Percentiles rank a stretch among this genome's conserved stretches.
Evolutionary conservation across 2,797 vertebrate genomes (phyloP).

Genomic region (Eurystomus glaucurus): DNA sequence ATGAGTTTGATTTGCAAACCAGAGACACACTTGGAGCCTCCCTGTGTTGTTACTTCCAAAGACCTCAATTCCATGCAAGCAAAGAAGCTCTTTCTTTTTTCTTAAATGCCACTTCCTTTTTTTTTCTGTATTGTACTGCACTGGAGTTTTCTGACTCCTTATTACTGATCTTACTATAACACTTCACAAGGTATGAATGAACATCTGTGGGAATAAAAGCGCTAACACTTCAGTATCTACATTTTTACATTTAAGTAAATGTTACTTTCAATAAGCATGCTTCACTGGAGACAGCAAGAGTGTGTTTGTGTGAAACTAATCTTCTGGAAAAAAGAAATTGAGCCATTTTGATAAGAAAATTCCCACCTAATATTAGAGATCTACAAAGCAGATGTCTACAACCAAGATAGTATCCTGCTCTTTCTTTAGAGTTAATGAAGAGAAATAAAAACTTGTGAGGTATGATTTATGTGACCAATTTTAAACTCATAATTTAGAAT

Average conservation of each 20-base stretch:
- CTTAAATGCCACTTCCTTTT: not conserved
- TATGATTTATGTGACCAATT: not conserved
- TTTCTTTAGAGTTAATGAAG: not conserved
- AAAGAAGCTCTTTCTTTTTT: not conserved
- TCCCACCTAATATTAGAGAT: not conserved
- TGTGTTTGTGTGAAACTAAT: not conserved
- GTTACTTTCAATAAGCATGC: not conserved
- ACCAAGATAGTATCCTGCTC: not conserved
- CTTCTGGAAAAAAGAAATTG: slow-evolving; percentile 12
- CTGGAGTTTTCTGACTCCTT: not conserved
- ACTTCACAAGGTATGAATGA: not conserved
- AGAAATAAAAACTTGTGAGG: not conserved
- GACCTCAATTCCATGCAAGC: not conserved
- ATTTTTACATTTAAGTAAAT: slow-evolving; percentile 14
- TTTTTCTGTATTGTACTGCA: not conserved
- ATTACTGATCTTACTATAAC: not conserved
- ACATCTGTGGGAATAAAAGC: not conserved
- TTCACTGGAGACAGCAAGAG: not conserved
- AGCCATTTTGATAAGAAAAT: not conserved
- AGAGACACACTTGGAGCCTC: not conserved
- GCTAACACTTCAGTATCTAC: not conserved
- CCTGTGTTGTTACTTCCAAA: not conserved
- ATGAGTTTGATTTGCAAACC: not conserved
- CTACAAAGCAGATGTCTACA: not conserved
- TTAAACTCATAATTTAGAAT: not conserved